Percentiles rank a stretch among this genome's conserved stretches.
Evolutionary conservation across 2,113 vertebrate genomes (phyloP).

Genomic region (Tenebrosternarchus preto): DNA sequence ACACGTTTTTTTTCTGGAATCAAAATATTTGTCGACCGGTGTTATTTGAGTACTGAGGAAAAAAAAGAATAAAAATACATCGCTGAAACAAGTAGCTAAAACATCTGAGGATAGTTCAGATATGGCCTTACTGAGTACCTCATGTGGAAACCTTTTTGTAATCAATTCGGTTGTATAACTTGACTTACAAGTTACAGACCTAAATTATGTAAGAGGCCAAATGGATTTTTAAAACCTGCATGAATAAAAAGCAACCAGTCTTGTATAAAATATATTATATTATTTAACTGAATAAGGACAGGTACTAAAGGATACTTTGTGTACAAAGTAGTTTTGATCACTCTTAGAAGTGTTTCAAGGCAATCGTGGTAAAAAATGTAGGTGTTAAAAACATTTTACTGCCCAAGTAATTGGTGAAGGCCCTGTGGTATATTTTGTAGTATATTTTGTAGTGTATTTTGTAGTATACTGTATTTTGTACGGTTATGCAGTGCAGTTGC

Average conservation of each 20-base stretch:
- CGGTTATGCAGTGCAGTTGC: neutral
- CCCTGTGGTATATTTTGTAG: too few species aligned
- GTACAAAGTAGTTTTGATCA: too few species aligned
- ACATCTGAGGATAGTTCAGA: neutral
- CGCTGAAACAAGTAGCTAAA: neutral
- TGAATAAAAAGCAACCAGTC: neutral
- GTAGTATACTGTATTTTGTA: too few species aligned
- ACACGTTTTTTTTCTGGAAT: too few species aligned
- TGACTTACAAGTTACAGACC: conserved; percentile 1
- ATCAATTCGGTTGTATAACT: neutral
- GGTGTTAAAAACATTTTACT: neutral
- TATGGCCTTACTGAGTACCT: neutral
- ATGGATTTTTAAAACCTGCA: neutral
- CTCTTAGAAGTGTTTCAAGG: neutral
- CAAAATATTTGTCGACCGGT: too few species aligned
- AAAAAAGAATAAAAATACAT: too few species aligned
- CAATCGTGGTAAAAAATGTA: neutral
- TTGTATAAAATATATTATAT: neutral
- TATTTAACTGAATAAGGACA: neutral
- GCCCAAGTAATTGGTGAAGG: neutral
- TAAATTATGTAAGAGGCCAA: neutral
- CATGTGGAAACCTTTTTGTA: neutral
- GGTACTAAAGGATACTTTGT: neutral
- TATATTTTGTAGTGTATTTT: too few species aligned
- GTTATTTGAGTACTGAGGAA: too few species aligned